phyloP scores from a whole-genome alignment of 2,888 invertebrate species.

The Plagodis dolabraria region DNA sequence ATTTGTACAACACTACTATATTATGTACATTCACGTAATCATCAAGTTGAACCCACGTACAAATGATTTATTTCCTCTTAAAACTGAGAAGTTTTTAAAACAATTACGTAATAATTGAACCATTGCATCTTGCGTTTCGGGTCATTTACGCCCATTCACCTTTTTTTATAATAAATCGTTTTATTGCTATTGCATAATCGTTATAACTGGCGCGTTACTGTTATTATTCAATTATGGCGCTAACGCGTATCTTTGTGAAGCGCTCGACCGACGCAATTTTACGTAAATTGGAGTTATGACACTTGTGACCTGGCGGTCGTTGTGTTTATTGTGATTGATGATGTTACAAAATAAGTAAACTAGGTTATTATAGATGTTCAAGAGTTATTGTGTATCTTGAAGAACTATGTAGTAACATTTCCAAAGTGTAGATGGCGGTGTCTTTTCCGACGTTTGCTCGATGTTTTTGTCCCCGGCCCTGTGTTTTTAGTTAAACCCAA shows the following conservation, averaged over 20 bases:
- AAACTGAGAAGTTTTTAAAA: conserved; percentile 10
- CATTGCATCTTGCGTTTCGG: conserved; percentile 37
- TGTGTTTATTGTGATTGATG: conserved; percentile 7
- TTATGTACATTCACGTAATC: conserved; percentile 2
- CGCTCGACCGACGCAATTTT: conserved; percentile 18
- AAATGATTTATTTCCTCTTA: conserved; percentile 8
- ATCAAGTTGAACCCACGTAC: neutral
- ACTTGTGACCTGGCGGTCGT: conserved; percentile 4
- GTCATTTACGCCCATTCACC: conserved; percentile 38
- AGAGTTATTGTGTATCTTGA: too few species aligned
- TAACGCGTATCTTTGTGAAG: conserved; percentile 27
- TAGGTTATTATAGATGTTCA: neutral
- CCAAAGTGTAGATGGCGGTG: too few species aligned
- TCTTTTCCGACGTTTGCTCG: too few species aligned
- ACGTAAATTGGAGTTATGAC: conserved; percentile 26
- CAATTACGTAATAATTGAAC: conserved; percentile 25
- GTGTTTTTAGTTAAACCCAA: too few species aligned
- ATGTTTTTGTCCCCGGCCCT: too few species aligned
- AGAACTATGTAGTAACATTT: too few species aligned
- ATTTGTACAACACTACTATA: too few species aligned
- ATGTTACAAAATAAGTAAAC: conserved; percentile 5
- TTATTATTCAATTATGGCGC: conserved; percentile 34
- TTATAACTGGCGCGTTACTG: conserved; percentile 32
- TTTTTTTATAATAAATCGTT: conserved; percentile 26
- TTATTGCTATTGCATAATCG: conserved; percentile 27